phyloP scores from a whole-genome alignment of 2,113 vertebrate species.

The Peromyscus polionotus region DNA sequence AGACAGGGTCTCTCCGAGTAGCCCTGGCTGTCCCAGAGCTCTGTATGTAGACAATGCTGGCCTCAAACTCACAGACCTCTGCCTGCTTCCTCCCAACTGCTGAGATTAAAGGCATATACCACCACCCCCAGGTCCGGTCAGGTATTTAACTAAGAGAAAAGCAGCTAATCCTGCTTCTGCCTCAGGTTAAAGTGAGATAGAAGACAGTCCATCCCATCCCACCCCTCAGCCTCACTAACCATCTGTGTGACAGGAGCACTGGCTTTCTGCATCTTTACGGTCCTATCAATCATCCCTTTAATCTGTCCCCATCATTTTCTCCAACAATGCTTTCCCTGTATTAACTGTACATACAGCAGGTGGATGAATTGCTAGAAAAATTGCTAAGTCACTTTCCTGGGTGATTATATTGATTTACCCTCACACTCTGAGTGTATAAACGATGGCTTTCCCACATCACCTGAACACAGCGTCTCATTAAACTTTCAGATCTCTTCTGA shows the following conservation, averaged over 20 bases:
- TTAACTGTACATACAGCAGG: neutral
- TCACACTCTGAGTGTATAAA: neutral
- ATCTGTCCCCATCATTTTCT: neutral
- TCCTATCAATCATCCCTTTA: neutral
- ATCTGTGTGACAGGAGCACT: neutral
- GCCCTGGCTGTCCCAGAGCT: neutral
- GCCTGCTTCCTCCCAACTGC: neutral
- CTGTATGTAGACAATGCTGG: no score
- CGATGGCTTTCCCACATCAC: slow-evolving; percentile 2
- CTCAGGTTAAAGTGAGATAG: neutral
- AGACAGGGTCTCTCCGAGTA: neutral
- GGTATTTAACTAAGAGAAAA: neutral
- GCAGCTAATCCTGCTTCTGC: neutral
- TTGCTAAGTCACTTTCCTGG: neutral
- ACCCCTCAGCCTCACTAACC: neutral
- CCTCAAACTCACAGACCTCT: neutral
- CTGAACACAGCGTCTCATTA: slow-evolving; percentile 19
- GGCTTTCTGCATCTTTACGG: neutral
- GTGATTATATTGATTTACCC: neutral
- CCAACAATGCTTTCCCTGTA: neutral
- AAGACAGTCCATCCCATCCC: neutral
- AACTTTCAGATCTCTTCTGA: slow-evolving; percentile 34
- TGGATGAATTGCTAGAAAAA: neutral
- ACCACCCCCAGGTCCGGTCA: neutral
- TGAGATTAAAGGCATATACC: neutral